phyloP scores from a whole-genome alignment of 2,797 vertebrate genomes.

The Cossypha caffra region DNA sequence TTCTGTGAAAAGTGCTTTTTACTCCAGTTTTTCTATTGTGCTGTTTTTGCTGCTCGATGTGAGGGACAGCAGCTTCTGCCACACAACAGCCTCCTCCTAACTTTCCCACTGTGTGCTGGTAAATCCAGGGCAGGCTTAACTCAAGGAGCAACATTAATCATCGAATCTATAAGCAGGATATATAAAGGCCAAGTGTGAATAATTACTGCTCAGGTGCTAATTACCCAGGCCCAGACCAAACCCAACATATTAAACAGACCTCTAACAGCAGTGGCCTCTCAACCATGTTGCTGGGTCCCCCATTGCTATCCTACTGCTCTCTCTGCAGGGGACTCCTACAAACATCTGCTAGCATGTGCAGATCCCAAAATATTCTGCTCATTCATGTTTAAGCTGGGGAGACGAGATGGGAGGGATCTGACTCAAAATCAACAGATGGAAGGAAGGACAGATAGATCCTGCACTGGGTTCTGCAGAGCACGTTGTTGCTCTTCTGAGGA shows the following conservation, averaged over 20 bases:
- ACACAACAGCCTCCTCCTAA: background rate
- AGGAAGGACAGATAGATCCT: background rate
- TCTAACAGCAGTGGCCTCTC: rapidly evolving
- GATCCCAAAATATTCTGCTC: background rate
- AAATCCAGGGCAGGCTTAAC: background rate
- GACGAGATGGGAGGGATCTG: background rate
- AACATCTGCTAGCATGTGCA: background rate
- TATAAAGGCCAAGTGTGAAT: constrained; percentile 45
- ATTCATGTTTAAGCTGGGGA: rapidly evolving
- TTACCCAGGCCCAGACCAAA: constrained; percentile 18
- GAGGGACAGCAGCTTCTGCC: background rate
- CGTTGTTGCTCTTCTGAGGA: background rate
- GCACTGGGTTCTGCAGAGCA: background rate
- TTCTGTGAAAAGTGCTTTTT: background rate
- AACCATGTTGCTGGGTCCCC: background rate
- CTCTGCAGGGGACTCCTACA: background rate
- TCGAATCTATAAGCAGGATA: background rate
- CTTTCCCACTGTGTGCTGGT: rapidly evolving
- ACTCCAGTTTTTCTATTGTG: background rate
- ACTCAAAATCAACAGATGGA: background rate
- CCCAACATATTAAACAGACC: background rate
- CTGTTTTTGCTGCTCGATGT: background rate
- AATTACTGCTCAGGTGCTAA: constrained; percentile 37
- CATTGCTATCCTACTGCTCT: background rate
- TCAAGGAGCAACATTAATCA: background rate